Evolutionary conservation across 2,797 vertebrate species (phyloP).

Genomic region (Ceyx erithaca): DNA sequence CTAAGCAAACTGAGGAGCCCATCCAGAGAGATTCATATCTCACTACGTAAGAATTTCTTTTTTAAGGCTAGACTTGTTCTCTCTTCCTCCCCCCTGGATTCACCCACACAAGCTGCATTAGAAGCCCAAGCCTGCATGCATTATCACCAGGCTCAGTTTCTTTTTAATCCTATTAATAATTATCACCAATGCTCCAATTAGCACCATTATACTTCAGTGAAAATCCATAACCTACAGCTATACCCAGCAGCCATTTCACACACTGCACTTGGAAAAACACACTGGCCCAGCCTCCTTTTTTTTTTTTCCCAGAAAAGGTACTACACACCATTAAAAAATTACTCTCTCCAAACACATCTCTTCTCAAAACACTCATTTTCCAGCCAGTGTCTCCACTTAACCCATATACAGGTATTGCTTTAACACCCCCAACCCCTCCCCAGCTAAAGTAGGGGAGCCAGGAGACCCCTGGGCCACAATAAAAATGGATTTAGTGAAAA

Average conservation of each 20-base stretch:
- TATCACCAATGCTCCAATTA: constrained; percentile 4
- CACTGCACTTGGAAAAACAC: background rate
- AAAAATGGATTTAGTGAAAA: background rate
- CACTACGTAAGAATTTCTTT: background rate
- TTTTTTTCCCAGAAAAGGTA: background rate
- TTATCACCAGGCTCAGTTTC: background rate
- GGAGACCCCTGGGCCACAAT: background rate
- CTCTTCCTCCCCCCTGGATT: background rate
- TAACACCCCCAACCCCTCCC: background rate
- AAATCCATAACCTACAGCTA: background rate
- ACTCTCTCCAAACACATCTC: background rate
- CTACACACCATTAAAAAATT: background rate
- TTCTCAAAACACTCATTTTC: background rate
- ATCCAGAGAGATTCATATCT: too few species aligned
- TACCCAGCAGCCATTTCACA: background rate
- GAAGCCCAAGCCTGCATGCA: background rate
- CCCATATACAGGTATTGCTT: background rate
- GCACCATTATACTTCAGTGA: background rate
- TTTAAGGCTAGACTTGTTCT: background rate
- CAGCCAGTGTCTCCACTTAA: background rate
- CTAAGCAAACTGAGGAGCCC: background rate
- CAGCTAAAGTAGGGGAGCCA: background rate
- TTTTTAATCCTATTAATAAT: constrained; percentile 20
- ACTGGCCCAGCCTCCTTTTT: background rate
- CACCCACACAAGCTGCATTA: background rate